Evolutionary conservation across 2,888 invertebrate species (phyloP).

Genomic region (Sussaba pulchella): DNA sequence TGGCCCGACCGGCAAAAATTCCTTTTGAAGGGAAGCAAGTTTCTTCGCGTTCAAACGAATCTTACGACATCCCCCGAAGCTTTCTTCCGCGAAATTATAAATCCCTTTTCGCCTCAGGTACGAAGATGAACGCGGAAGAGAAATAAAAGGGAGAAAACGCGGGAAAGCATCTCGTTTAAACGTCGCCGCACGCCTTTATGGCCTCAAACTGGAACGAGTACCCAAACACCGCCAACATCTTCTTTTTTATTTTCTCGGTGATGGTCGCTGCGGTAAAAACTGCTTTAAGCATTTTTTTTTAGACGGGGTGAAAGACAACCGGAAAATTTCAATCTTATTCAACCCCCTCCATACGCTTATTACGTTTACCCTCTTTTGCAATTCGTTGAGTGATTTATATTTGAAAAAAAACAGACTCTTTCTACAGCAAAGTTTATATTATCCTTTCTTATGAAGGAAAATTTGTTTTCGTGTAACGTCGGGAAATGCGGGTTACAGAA

Average conservation of each 20-base stretch:
- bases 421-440: neutral
- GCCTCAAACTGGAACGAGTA: conserved; percentile 25
- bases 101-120: neutral
- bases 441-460: neutral
- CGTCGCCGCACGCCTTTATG: conserved; percentile 26
- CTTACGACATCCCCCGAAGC: neutral
- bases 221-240: conserved; percentile 6
- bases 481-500: neutral
- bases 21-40: conserved; percentile 8
- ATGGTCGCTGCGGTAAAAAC: conserved; percentile 12
- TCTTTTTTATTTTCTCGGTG: conserved; percentile 8
- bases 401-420: neutral
- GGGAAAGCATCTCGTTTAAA: conserved; percentile 11
- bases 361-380: conserved; percentile 1
- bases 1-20: conserved; percentile 1
- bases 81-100: conserved; percentile 34
- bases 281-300: conserved; percentile 26
- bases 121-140: conserved; percentile 11
- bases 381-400: neutral
- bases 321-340: conserved; percentile 13
- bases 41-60: conserved; percentile 23
- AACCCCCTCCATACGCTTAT: neutral
- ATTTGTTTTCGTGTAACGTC: neutral
- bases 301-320: conserved; percentile 6
- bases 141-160: neutral